Conservation (phyloP, 2,888 invertebrate species). For the Thereva unica region DNA sequence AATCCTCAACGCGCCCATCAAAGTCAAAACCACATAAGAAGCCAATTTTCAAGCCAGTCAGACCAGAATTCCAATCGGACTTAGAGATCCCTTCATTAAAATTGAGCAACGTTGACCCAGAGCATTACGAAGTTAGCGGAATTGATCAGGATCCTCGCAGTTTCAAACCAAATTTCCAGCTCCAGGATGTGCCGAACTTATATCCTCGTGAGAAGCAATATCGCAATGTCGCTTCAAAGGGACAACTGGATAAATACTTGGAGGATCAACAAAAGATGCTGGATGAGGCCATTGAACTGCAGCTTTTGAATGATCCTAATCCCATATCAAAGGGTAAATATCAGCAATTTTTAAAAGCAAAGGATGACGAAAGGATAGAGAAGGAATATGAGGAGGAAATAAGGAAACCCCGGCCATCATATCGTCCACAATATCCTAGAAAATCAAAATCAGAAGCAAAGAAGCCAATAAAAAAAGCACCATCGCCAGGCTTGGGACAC, state of each 20-base stretch:
- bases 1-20: background rate
- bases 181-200: constrained; percentile 26
- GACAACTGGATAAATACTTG: constrained; percentile 36
- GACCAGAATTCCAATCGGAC: background rate
- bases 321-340: constrained; percentile 32
- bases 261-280: constrained; percentile 38
- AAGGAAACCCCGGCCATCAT: background rate
- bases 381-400: constrained; percentile 36
- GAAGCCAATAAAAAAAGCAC: background rate
- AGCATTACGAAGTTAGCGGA: constrained; percentile 8
- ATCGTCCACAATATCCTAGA: constrained; percentile 1
- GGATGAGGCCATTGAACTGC: constrained; percentile 35
- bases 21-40: constrained; percentile 10
- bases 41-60: constrained; percentile 13
- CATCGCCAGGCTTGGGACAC: constrained; percentile 6
- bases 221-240: constrained; percentile 31
- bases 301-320: constrained; percentile 39
- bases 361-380: constrained; percentile 39
- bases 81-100: background rate
- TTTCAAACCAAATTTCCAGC: constrained; percentile 28
- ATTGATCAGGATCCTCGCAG: constrained; percentile 4
- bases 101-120: background rate
- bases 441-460: background rate
- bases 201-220: constrained; percentile 32
- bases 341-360: constrained; percentile 38